Evolutionary conservation across 1,140 invertebrate genomes (phyloP).

Genomic region (Phymorhynchus buccinoides): DNA sequence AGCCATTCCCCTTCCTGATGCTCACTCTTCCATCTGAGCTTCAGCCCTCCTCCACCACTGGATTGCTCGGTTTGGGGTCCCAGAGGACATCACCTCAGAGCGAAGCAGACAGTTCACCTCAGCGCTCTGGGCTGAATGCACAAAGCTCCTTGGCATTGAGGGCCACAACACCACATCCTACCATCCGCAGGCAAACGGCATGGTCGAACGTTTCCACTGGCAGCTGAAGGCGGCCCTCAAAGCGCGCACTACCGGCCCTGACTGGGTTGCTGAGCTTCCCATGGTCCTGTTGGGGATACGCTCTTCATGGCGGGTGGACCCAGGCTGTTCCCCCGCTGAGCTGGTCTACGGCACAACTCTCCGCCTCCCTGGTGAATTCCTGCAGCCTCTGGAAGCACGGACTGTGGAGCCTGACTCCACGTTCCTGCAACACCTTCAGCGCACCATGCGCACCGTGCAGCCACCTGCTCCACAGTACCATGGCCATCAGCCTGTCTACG

Average conservation of each 20-base stretch:
- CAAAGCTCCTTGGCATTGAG: constrained; percentile 28
- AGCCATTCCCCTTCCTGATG: constrained; percentile 73
- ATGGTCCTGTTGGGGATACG: constrained; percentile 38
- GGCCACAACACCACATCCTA: constrained; percentile 32
- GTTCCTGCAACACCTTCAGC: constrained; percentile 4
- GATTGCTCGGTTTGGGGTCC: constrained; percentile 67
- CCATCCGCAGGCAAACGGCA: constrained; percentile 22
- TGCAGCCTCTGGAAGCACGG: not conserved
- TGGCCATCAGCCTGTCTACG: not conserved
- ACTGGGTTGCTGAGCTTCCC: constrained; percentile 23
- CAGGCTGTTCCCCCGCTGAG: constrained; percentile 27
- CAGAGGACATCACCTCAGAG: constrained; percentile 67
- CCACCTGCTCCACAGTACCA: not conserved
- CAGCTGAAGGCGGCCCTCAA: constrained; percentile 40
- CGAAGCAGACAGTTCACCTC: constrained; percentile 73
- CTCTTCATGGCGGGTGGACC: constrained; percentile 25
- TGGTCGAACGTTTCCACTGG: constrained; percentile 42
- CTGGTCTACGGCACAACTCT: constrained; percentile 39
- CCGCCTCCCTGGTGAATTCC: constrained; percentile 36
- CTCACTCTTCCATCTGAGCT: constrained; percentile 62
- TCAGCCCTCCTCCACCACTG: constrained; percentile 63
- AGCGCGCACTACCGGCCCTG: constrained; percentile 6
- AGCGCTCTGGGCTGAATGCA: constrained; percentile 21
- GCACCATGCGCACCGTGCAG: not conserved
- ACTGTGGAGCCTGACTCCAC: not conserved